phyloP scores from a whole-genome alignment of 1,140 invertebrate species.

The Sarcophaga bullata region DNA sequence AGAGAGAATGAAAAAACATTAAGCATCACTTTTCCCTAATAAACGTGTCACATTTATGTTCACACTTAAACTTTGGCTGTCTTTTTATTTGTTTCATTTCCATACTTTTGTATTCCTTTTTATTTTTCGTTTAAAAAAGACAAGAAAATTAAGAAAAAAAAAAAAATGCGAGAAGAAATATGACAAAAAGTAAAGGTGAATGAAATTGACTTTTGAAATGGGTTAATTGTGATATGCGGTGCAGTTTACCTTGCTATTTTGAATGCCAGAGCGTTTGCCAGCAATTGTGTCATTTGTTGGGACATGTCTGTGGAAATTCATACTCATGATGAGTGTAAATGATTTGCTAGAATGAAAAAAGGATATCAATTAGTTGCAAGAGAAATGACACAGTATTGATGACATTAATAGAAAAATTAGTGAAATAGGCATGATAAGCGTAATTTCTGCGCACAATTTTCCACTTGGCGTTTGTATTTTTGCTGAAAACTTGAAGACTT shows the following conservation, averaged over 20 bases:
- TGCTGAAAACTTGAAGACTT: no score
- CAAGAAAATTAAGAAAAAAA: neutral
- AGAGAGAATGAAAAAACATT: neutral
- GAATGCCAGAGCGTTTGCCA: neutral
- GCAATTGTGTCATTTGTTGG: conserved; percentile 26
- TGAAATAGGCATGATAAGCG: no score
- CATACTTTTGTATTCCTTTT: neutral
- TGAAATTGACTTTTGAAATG: conserved; percentile 31
- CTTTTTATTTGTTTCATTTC: neutral
- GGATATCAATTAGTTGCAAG: conserved; percentile 21
- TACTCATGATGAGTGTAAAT: conserved; percentile 25
- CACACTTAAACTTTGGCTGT: conserved; percentile 13
- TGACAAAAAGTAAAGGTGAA: conserved; percentile 5
- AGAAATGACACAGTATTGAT: neutral
- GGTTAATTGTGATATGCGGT: conserved; percentile 35
- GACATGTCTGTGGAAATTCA: conserved; percentile 26
- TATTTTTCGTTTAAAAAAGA: neutral
- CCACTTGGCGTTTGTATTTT: no score
- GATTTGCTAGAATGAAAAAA: neutral
- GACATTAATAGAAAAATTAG: no score
- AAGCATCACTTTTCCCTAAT: neutral
- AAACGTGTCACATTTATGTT: conserved; percentile 31
- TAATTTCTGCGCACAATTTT: no score
- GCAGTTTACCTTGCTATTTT: neutral
- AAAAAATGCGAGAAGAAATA: no score